phyloP scores from a whole-genome alignment of 2,797 vertebrate genomes.

The Catamblyrhynchus diadema region DNA sequence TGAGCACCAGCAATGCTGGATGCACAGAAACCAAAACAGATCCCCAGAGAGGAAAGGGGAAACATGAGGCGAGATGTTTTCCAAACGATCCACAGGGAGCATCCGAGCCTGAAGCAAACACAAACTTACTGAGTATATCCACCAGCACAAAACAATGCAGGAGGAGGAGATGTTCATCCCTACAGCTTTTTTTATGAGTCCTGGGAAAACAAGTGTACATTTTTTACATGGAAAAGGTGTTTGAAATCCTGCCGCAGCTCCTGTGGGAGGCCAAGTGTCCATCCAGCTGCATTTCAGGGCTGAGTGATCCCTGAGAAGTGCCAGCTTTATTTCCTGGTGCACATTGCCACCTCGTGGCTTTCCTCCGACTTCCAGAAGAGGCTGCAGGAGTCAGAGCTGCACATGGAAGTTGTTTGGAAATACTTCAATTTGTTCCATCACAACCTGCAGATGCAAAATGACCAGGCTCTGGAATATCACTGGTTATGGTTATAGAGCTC shows the following conservation, averaged over 20 bases:
- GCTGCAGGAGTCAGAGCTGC: neutral
- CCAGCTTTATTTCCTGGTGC: slow-evolving; percentile 54
- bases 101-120: neutral
- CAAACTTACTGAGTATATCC: neutral
- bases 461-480: neutral
- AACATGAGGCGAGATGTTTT: neutral
- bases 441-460: neutral
- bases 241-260: neutral
- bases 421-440: neutral
- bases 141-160: neutral
- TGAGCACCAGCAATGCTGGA: accelerated
- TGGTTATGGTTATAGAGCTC: neutral
- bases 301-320: accelerated
- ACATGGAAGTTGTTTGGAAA: accelerated
- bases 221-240: neutral
- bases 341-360: slow-evolving; percentile 74
- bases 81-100: neutral
- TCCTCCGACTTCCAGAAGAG: neutral
- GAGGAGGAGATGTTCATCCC: neutral
- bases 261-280: neutral
- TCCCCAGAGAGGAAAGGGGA: neutral
- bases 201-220: neutral
- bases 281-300: neutral
- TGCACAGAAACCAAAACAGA: neutral
- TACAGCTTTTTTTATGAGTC: no score